Evolutionary conservation across 2,113 vertebrate species (phyloP), one percentile per base, ranked within the genome.

Genomic region (Zapornia atra): DNA sequence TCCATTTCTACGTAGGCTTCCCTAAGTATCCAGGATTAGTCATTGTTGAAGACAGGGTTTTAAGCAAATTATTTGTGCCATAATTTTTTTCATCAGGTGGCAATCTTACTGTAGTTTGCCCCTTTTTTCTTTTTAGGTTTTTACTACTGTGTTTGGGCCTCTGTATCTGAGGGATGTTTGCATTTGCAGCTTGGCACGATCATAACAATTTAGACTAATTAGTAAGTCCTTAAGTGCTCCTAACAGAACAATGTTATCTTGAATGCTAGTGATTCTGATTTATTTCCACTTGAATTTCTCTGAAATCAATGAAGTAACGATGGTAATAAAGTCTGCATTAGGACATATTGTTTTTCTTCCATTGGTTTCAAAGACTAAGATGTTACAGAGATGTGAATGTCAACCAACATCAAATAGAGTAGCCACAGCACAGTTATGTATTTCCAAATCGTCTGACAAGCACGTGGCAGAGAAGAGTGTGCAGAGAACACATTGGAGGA

Each of bases 371-470:
- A 88, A 96, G 83, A 79, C 80, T 75, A 16, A 88, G 76, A 78
- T 50, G 86, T 93, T 86, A 86, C 15, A 80, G 73, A 78, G 42
- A 90, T 73, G 29, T 63, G 79, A 88, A 93, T 92, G 88, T 86
- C 85, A 93, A 94, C 72, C 76, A 86, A 53, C 90, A 88, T 92
- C 86, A 96, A 84, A 90, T 6, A 36, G 48, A 96, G 65, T 81
- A 88, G 88, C 94, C 92, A 94, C 72, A 29, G 92, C 85, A 93
- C 85, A 86, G 68, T 88, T 93, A 46, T 46, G 44, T 81, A 88
- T 90, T 96, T 94, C 75, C 18, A 42, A 86, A 51, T 63, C 68
- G 71, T 78, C 7, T 26, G 56, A 90, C 79, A 89, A 70, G 88
- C 68, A n/a, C 48, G 76, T 44, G 68, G 34, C 48, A 80, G 60